phyloP scores from a whole-genome alignment of 2,888 invertebrate genomes.

The Hyposoter didymator region DNA sequence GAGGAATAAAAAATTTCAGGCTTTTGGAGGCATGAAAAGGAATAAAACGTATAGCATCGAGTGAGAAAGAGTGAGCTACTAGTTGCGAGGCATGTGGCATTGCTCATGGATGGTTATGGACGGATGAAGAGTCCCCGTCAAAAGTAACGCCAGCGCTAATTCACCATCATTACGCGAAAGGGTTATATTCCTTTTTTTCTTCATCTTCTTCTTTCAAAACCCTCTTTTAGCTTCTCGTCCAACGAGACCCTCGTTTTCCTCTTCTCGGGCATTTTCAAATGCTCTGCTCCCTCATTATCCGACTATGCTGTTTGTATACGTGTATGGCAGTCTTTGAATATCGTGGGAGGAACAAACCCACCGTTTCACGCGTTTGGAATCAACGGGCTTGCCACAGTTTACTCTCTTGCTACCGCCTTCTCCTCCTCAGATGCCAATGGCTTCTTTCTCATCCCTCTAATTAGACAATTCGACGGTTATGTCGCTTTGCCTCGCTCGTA shows the following conservation, averaged over 20 bases:
- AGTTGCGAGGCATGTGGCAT: slow-evolving; percentile 21
- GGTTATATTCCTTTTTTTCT: slow-evolving; percentile 71
- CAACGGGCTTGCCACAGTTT: slow-evolving; percentile 18
- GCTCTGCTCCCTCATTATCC: slow-evolving; percentile 57
- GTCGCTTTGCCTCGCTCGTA: slow-evolving; percentile 21
- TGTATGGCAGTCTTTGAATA: slow-evolving; percentile 22
- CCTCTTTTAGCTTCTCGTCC: slow-evolving; percentile 27
- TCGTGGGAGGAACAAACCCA: slow-evolving; percentile 18
- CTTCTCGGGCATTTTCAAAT: slow-evolving; percentile 50
- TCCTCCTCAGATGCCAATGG: slow-evolving; percentile 16
- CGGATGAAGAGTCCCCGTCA: slow-evolving; percentile 55
- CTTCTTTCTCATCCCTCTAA: slow-evolving; percentile 45
- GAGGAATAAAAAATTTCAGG: slow-evolving; percentile 64
- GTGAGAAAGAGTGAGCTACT: not conserved
- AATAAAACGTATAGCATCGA: slow-evolving; percentile 32
- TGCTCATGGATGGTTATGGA: slow-evolving; percentile 54
- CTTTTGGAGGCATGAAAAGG: slow-evolving; percentile 6
- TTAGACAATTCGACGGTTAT: slow-evolving; percentile 60
- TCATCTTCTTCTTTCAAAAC: slow-evolving; percentile 27
- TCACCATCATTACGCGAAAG: slow-evolving; percentile 76
- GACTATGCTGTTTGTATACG: slow-evolving; percentile 20
- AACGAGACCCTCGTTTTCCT: slow-evolving; percentile 55
- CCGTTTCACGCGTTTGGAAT: slow-evolving; percentile 43
- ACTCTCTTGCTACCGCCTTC: slow-evolving; percentile 23
- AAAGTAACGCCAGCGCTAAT: slow-evolving; percentile 74